Conservation (phyloP, 2,113 vertebrate species). For the Neomonachus schauinslandi region DNA sequence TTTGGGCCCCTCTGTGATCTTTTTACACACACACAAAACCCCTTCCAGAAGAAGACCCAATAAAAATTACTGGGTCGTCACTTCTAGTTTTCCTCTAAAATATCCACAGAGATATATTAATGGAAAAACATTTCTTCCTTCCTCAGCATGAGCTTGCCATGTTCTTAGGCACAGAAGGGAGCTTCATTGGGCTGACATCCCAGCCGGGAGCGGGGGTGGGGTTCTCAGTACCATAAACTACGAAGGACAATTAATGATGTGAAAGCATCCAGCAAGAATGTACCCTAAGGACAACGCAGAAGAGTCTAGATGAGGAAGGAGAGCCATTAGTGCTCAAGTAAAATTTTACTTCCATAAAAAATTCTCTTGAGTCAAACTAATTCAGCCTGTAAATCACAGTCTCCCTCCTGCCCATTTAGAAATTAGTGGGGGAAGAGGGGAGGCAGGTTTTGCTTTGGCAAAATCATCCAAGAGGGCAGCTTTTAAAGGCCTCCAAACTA, state of each 20-base stretch:
- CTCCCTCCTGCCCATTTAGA: background rate
- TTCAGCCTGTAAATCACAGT: background rate
- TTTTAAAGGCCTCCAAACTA: background rate
- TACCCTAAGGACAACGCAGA: background rate
- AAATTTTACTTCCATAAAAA: background rate
- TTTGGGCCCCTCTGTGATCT: background rate
- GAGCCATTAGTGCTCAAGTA: background rate
- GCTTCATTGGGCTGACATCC: background rate
- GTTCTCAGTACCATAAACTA: background rate
- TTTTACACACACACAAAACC: background rate
- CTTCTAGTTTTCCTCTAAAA: slow-evolving; percentile 1
- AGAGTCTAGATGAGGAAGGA: background rate
- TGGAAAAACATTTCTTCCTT: background rate
- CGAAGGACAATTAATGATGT: background rate
- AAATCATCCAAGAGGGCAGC: background rate
- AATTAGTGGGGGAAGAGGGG: background rate
- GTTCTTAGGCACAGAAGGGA: background rate
- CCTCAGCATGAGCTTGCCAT: background rate
- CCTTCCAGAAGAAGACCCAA: background rate
- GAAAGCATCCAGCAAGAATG: background rate
- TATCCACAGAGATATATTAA: background rate
- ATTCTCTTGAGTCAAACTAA: background rate
- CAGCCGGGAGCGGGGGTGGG: background rate
- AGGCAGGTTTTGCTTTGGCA: background rate
- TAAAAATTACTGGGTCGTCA: background rate